Conservation (phyloP, 2,113 vertebrate genomes). For the Ptilorrhoa leucosticta region DNA sequence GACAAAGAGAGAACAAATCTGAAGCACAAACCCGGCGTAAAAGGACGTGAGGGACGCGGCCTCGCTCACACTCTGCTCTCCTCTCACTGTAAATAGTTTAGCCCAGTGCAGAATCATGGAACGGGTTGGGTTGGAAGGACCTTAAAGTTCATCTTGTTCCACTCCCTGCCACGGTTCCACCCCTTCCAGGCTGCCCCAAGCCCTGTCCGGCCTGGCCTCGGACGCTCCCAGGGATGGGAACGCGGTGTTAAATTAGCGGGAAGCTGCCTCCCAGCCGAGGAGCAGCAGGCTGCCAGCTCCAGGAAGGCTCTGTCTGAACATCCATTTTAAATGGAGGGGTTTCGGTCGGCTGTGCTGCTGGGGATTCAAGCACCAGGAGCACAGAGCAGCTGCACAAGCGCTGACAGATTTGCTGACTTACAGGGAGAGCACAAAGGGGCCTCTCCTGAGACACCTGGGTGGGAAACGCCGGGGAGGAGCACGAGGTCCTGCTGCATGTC, state of each 20-base stretch:
- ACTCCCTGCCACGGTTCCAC: background rate
- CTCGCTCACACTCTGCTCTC: background rate
- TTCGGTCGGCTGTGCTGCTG: background rate
- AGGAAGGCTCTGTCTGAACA: background rate
- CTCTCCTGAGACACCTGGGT: background rate
- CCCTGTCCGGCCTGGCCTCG: background rate
- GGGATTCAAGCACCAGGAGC: background rate
- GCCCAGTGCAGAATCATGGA: background rate
- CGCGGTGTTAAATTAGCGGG: background rate
- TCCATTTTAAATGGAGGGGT: background rate
- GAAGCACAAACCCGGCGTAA: background rate
- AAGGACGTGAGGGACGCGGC: background rate
- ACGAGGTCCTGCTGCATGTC: background rate
- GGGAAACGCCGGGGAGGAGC: background rate
- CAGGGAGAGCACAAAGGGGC: background rate
- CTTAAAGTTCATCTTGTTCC: background rate
- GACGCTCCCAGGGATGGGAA: background rate
- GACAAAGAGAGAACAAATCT: background rate
- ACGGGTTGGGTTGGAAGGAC: background rate
- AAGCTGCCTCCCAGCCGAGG: background rate
- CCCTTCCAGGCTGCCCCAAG: background rate
- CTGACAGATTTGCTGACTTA: background rate
- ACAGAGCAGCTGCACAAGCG: background rate
- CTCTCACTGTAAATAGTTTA: background rate
- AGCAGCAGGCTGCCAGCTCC: background rate